These are phyloP conservation scores for Stylophora pistillata DNA, from an alignment of 64 coral and sea anemone genomes.

Conservation along the genomic window DNA sequence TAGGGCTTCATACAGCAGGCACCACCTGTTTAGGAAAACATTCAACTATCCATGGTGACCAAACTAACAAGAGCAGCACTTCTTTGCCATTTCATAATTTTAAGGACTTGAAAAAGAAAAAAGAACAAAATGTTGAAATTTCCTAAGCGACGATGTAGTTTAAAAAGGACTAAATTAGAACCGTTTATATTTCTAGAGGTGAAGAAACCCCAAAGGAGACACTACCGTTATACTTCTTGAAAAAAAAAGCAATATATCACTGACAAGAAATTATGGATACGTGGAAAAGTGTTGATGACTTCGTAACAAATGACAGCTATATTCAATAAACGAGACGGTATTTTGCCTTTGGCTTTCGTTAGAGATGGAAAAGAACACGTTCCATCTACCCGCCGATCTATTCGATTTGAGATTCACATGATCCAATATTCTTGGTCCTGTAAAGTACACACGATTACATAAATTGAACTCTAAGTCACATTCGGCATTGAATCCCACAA, in stretches of 20 bases:
- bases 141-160: not conserved
- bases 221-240: not conserved
- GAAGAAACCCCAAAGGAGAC: not conserved
- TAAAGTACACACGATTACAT: not conserved
- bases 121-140: not conserved
- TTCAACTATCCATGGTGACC: not conserved
- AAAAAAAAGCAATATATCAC: not conserved
- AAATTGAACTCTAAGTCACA: not conserved
- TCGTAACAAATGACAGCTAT: not conserved
- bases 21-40: conserved; percentile 33
- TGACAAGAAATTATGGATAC: conserved; percentile 27
- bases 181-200: not conserved
- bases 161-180: no score
- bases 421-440: conserved; percentile 5
- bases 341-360: not conserved
- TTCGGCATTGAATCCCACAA: not conserved
- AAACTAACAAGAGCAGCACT: not conserved
- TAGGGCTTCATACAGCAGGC: not conserved
- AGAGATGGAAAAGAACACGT: not conserved
- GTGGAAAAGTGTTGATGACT: not conserved
- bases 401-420: conserved; percentile 45
- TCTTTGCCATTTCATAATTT: not conserved
- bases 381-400: not conserved
- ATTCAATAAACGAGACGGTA: not conserved
- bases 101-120: not conserved